These are phyloP conservation scores for Piscicola geometra DNA, from an alignment of 2,888 invertebrate genomes.

Conservation along the genomic window DNA sequence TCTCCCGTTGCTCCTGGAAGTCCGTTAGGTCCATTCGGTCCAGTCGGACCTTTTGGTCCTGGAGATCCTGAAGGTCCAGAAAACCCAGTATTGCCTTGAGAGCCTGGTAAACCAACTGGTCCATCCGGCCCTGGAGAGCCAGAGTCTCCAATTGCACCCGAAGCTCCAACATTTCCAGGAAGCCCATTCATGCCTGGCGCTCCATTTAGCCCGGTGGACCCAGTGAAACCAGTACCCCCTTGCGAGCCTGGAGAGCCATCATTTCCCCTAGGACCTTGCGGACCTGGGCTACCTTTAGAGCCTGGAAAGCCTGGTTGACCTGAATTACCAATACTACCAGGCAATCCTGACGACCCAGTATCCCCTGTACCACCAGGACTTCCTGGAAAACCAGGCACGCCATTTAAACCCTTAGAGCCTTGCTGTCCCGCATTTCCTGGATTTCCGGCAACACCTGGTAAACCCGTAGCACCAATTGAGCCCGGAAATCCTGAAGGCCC, in stretches of 20 bases:
- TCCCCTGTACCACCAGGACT: neutral
- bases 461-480: constrained; percentile 35
- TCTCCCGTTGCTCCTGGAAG: neutral
- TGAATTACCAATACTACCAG: neutral
- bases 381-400: constrained; percentile 25
- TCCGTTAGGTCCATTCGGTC: constrained; percentile 5
- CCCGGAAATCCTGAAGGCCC: constrained; percentile 39
- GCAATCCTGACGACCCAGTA: neutral
- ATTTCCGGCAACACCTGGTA: constrained; percentile 16
- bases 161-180: constrained; percentile 27
- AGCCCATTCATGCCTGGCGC: constrained; percentile 8
- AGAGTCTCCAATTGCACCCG: constrained; percentile 12
- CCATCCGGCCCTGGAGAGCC: constrained; percentile 18
- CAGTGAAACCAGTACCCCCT: constrained; percentile 10
- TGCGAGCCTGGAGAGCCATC: neutral
- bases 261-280: neutral
- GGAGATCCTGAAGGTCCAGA: constrained; percentile 29
- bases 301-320: constrained; percentile 8
- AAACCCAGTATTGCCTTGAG: constrained; percentile 14
- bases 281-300: neutral
- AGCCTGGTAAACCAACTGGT: constrained; percentile 15
- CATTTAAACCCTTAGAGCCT: constrained; percentile 22
- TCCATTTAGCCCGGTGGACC: constrained; percentile 26
- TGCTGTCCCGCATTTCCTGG: constrained; percentile 24
- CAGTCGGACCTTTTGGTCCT: constrained; percentile 35